phyloP scores from a whole-genome alignment of 2,113 vertebrate genomes.

The Apodemus sylvaticus region DNA sequence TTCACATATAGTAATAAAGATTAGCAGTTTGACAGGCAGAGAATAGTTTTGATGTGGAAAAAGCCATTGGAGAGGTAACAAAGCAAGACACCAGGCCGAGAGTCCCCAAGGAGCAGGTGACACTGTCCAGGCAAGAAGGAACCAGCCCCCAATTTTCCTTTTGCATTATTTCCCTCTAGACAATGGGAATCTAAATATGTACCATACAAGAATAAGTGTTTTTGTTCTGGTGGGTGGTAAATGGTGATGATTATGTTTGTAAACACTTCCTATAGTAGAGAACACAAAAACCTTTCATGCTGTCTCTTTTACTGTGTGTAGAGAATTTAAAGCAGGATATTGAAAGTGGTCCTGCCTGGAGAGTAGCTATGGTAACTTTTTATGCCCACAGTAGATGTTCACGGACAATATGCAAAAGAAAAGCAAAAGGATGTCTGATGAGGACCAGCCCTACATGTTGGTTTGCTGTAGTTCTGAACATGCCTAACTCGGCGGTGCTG shows the following conservation, averaged over 20 bases:
- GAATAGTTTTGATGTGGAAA: neutral
- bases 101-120: neutral
- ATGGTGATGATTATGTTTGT: neutral
- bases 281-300: neutral
- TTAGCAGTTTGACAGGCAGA: neutral
- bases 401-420: neutral
- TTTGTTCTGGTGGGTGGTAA: neutral
- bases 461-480: neutral
- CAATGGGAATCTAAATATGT: neutral
- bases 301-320: neutral
- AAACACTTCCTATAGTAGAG: neutral
- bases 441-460: neutral
- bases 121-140: neutral
- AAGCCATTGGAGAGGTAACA: neutral
- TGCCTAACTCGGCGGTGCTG: too few relatives aligned
- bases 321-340: conserved; percentile 15
- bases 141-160: neutral
- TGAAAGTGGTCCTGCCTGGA: neutral
- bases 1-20: neutral
- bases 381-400: neutral
- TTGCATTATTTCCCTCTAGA: neutral
- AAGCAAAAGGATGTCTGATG: neutral
- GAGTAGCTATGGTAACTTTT: neutral
- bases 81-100: neutral
- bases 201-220: neutral